These are phyloP conservation scores for Molanna angustata DNA, from an alignment of 2,888 invertebrate species.

Conservation along the genomic window DNA sequence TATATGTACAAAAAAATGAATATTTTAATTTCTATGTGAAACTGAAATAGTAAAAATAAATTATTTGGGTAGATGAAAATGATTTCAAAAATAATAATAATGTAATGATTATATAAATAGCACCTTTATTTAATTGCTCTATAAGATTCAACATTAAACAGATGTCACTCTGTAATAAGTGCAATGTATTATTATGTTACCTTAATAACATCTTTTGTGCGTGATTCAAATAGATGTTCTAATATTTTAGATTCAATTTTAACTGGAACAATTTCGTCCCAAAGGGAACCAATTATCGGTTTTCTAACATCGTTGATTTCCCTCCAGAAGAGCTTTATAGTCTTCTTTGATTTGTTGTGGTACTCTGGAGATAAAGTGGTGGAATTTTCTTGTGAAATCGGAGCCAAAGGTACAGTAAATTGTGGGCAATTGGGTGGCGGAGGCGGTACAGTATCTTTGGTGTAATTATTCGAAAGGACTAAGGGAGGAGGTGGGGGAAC, in stretches of 20 bases:
- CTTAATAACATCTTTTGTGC: constrained; percentile 95
- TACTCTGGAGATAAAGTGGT: constrained; percentile 34
- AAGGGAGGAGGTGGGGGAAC: constrained; percentile 69
- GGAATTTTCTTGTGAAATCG: constrained; percentile 39
- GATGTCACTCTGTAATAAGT: no score
- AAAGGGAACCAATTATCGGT: constrained; percentile 68
- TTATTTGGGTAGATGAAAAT: no score
- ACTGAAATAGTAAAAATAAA: no score
- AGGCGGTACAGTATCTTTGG: constrained; percentile 48
- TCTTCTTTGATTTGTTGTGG: constrained; percentile 81
- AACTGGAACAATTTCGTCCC: constrained; percentile 87
- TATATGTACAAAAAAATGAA: no score
- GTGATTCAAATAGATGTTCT: constrained; percentile 95
- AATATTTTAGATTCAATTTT: constrained; percentile 88
- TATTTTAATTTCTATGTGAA: no score
- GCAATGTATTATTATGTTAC: no score
- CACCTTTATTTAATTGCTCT: no score
- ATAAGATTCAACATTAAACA: no score
- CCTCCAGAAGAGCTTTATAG: constrained; percentile 97
- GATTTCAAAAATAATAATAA: no score
- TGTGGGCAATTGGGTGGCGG: constrained; percentile 49
- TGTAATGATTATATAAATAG: no score
- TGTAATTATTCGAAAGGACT: constrained; percentile 51
- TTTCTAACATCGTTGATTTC: constrained; percentile 76
- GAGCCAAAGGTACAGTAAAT: constrained; percentile 7